Percentiles rank a stretch among this genome's conserved stretches.
Conservation (phyloP, 1,140 invertebrate genomes). For the Drosophila paulistorum region DNA sequence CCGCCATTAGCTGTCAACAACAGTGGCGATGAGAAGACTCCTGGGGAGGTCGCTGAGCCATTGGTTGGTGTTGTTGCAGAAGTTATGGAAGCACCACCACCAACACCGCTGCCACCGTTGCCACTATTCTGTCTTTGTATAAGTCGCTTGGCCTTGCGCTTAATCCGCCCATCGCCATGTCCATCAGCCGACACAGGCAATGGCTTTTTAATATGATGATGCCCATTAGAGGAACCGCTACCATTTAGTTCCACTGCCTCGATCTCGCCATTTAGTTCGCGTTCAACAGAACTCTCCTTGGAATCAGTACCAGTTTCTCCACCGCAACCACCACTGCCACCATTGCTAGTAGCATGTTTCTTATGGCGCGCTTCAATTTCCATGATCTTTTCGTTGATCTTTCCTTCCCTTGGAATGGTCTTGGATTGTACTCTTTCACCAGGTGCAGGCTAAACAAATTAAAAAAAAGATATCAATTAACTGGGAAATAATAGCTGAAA, state of each 20-base stretch:
- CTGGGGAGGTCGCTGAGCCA: constrained; percentile 1
- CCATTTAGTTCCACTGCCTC: constrained; percentile 75
- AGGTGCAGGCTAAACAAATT: constrained; percentile 42
- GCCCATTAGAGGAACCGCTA: constrained; percentile 43
- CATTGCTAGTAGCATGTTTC: constrained; percentile 58
- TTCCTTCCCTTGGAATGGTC: constrained; percentile 33
- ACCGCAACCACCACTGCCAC: constrained; percentile 14
- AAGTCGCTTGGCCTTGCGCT: constrained; percentile 72
- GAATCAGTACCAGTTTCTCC: constrained; percentile 54
- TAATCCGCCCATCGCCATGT: constrained; percentile 67
- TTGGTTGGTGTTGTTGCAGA: constrained; percentile 18
- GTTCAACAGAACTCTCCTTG: constrained; percentile 80
- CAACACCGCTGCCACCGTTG: constrained; percentile 30
- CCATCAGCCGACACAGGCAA: constrained; percentile 63
- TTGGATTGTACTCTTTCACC: constrained; percentile 64
- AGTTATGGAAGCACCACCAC: constrained; percentile 1
- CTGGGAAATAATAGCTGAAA: neutral
- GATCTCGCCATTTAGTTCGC: constrained; percentile 77
- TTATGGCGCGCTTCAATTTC: constrained; percentile 63
- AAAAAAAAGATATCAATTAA: neutral
- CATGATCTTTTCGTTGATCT: constrained; percentile 39
- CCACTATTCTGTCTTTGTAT: constrained; percentile 81
- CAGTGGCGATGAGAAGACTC: neutral
- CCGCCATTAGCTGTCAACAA: constrained; percentile 20
- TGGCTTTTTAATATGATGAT: constrained; percentile 75